phyloP scores from a whole-genome alignment of 1,140 invertebrate species.

The Drosophila pruinosa region DNA sequence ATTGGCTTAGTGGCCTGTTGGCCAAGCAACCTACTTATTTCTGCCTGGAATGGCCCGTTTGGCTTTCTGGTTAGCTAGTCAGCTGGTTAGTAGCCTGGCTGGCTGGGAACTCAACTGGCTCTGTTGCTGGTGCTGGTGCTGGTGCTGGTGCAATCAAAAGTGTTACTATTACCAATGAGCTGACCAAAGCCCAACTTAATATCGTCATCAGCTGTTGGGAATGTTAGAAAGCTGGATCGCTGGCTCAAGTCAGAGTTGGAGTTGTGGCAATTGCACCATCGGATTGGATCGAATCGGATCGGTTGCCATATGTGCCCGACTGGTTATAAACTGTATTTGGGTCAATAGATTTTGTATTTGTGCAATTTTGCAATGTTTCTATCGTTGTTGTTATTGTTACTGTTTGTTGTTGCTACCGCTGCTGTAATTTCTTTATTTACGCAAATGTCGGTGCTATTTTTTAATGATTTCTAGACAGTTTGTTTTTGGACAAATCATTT shows the following conservation, averaged over 20 bases:
- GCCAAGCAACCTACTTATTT: slow-evolving; percentile 77
- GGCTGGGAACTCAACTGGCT: neutral
- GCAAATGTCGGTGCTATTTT: slow-evolving; percentile 75
- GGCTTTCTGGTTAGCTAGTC: slow-evolving; percentile 36
- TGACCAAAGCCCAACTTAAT: slow-evolving; percentile 38
- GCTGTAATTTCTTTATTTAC: slow-evolving; percentile 67
- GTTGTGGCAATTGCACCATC: slow-evolving; percentile 57
- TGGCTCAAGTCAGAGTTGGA: slow-evolving; percentile 21
- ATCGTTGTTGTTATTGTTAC: slow-evolving; percentile 31
- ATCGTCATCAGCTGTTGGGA: slow-evolving; percentile 64
- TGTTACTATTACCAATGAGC: slow-evolving; percentile 48
- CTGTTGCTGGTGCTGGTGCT: neutral
- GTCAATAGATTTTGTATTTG: slow-evolving; percentile 72
- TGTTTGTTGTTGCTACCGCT: neutral
- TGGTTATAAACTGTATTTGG: slow-evolving; percentile 73
- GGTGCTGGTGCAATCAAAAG: slow-evolving; percentile 59
- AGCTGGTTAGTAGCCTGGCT: slow-evolving; percentile 5
- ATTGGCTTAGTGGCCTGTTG: slow-evolving; percentile 57
- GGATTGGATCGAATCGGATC: slow-evolving; percentile 24
- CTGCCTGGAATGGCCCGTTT: slow-evolving; percentile 44
- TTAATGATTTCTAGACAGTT: slow-evolving; percentile 70
- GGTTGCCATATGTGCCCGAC: slow-evolving; percentile 68
- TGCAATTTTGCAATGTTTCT: slow-evolving; percentile 64
- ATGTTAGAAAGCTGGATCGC: slow-evolving; percentile 60
- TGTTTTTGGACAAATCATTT: slow-evolving; percentile 12